These are phyloP conservation scores for Lethenteron reissneri DNA, from an alignment of 2,113 vertebrate species.

Conservation along the genomic window DNA sequence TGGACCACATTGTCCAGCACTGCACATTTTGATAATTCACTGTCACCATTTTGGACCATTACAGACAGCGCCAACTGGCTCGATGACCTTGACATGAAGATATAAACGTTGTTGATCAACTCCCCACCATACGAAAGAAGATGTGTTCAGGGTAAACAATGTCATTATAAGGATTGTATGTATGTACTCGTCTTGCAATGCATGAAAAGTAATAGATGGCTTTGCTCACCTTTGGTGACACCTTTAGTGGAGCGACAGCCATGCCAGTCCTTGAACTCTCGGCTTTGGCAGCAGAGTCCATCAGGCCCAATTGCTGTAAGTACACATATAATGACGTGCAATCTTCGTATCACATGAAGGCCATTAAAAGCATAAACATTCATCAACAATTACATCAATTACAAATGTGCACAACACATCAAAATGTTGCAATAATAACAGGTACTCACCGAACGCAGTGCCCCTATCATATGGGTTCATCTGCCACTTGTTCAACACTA, in stretches of 20 bases:
- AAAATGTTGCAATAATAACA: not conserved
- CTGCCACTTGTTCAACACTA: slow-evolving; percentile 93
- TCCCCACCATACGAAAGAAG: too few relatives aligned
- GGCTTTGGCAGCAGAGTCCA: slow-evolving; percentile 85
- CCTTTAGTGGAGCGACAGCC: slow-evolving; percentile 73
- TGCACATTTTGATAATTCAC: too few relatives aligned
- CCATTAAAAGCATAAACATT: not conserved
- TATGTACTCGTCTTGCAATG: too few relatives aligned
- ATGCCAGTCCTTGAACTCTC: slow-evolving; percentile 95
- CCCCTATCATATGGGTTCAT: slow-evolving; percentile 97
- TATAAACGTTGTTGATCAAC: too few relatives aligned
- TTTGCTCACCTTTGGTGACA: slow-evolving; percentile 47
- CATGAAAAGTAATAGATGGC: too few relatives aligned
- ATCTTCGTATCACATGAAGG: not conserved
- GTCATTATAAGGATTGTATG: too few relatives aligned
- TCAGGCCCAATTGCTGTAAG: slow-evolving; percentile 66
- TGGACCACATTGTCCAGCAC: too few relatives aligned
- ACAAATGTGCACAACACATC: not conserved
- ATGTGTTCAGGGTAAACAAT: too few relatives aligned
- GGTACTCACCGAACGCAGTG: slow-evolving; percentile 62
- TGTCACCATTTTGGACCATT: too few relatives aligned
- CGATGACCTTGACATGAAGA: too few relatives aligned
- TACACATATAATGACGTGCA: not conserved
- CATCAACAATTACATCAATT: not conserved
- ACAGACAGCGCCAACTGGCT: too few relatives aligned